A percentile compares a stretch with the other conserved stretches of the same genome.
Conservation (phyloP, 1,140 invertebrate genomes). For the Steinernema feltiae region DNA sequence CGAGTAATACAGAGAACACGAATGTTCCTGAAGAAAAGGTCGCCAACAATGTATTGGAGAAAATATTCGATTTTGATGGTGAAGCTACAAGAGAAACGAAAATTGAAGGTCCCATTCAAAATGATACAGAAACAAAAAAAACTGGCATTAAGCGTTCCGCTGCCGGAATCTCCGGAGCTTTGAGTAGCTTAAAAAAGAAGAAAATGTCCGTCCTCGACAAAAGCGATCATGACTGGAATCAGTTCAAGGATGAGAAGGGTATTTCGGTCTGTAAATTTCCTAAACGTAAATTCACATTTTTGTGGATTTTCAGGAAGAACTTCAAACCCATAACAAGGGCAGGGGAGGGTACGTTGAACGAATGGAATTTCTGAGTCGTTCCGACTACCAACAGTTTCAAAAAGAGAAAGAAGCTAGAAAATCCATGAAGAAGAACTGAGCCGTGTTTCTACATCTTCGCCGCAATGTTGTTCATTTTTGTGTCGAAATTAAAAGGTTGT, state of each 20-base stretch:
- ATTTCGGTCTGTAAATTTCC: conserved; percentile 26
- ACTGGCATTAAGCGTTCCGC: too few species aligned
- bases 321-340: conserved; percentile 32
- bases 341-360: conserved; percentile 37
- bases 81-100: conserved; percentile 23
- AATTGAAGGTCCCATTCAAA: neutral
- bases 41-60: neutral
- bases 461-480: neutral
- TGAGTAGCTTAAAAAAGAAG: conserved; percentile 26
- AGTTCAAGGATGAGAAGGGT: conserved; percentile 31
- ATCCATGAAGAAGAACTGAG: conserved; percentile 12
- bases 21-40: neutral
- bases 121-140: too few species aligned
- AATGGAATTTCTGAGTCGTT: conserved; percentile 29
- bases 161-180: neutral
- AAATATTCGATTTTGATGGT: conserved; percentile 31
- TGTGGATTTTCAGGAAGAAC: conserved; percentile 31
- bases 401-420: conserved; percentile 28
- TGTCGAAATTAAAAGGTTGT: neutral
- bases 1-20: neutral
- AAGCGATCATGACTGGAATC: conserved; percentile 33
- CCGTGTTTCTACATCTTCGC: neutral
- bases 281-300: neutral
- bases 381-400: conserved; percentile 33
- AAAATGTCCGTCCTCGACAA: conserved; percentile 38